These are phyloP conservation scores for Sanderia malayensis DNA, from an alignment of 30 jellyfish, hydroid and myxozoan genomes.

Conservation along the genomic window DNA sequence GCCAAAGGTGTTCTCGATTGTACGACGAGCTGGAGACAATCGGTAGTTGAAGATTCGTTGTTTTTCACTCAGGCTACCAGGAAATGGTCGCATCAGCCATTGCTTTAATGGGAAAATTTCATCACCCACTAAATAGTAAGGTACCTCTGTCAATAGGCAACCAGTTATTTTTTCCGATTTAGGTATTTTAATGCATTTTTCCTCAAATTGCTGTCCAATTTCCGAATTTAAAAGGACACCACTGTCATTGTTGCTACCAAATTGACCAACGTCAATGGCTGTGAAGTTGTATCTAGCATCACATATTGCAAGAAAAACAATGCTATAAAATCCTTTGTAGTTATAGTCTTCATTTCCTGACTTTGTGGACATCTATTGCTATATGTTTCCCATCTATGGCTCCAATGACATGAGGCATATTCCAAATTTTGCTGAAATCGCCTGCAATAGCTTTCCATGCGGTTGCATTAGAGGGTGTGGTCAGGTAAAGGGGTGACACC, in stretches of 20 bases:
- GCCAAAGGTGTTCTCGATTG: no score
- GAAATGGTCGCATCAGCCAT: no score
- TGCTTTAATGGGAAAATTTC: no score
- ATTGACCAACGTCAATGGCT: conserved; percentile 14
- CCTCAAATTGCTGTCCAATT: conserved; percentile 25
- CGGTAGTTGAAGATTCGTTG: no score
- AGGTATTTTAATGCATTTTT: not conserved
- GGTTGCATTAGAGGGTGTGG: conserved; percentile 35
- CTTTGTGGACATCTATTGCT: conserved; percentile 46
- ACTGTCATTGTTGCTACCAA: conserved; percentile 29
- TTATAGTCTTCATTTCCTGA: conserved; percentile 39
- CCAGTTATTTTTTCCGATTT: conserved; percentile 3
- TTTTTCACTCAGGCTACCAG: no score
- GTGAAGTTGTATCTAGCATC: conserved; percentile 41
- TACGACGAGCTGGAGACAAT: no score
- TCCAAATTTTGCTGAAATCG: conserved; percentile 41
- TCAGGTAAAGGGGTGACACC: conserved; percentile 34
- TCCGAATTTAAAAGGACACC: conserved; percentile 13
- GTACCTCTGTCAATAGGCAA: not conserved
- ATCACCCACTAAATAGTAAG: no score
- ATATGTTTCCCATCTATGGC: conserved; percentile 78
- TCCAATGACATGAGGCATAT: conserved; percentile 75
- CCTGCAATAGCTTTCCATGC: conserved; percentile 48
- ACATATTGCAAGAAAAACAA: conserved; percentile 57
- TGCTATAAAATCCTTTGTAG: conserved; percentile 46